These are phyloP conservation scores for Rhipidura dahli DNA, from an alignment of 2,113 vertebrate genomes.

Conservation along the genomic window DNA sequence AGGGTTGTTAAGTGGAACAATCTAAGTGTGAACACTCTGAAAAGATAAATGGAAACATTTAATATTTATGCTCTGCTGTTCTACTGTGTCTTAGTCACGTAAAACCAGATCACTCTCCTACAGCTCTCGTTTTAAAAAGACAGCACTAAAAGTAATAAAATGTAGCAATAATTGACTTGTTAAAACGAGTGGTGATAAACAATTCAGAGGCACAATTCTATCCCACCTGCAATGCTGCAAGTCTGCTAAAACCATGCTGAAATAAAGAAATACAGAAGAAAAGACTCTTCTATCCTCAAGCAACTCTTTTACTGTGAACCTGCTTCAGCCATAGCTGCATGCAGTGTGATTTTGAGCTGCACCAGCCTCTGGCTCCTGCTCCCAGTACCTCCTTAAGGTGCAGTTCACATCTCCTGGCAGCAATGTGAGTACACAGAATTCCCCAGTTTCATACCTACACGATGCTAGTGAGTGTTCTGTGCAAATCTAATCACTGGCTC, in stretches of 20 bases:
- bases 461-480: background rate
- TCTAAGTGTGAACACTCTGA: background rate
- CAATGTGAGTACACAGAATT: background rate
- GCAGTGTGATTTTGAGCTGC: background rate
- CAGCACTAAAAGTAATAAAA: background rate
- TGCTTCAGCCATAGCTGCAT: background rate
- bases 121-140: background rate
- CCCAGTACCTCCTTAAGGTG: background rate
- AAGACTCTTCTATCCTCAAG: background rate
- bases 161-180: background rate
- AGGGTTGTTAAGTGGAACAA: conserved; percentile 21
- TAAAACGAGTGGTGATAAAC: background rate
- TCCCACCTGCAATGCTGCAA: background rate
- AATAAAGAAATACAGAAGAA: background rate
- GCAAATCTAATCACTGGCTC: background rate
- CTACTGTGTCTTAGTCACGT: background rate
- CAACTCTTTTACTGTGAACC: background rate
- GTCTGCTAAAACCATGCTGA: background rate
- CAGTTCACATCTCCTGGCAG: background rate
- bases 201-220: background rate
- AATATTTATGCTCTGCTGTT: conserved; percentile 32
- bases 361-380: background rate
- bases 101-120: background rate
- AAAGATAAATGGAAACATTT: conserved; percentile 35
- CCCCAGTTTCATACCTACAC: background rate